Percentiles rank a stretch among this genome's conserved stretches.
These are phyloP conservation scores for Drosophila nr. medialis DNA, from an alignment of 2,888 invertebrate species.

Conservation along the genomic window DNA sequence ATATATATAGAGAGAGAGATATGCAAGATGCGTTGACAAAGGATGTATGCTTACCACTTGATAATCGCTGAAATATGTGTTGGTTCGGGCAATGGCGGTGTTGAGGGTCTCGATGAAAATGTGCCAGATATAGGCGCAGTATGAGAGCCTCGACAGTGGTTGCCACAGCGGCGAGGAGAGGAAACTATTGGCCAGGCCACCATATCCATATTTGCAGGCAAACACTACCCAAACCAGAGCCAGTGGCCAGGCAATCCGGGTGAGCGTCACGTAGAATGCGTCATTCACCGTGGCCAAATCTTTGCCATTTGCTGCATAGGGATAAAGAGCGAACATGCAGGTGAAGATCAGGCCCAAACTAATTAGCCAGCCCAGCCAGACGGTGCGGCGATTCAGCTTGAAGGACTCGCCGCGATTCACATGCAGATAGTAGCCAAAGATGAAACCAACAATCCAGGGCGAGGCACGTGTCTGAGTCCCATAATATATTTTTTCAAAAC, in stretches of 20 bases:
- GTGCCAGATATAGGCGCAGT: constrained; percentile 78
- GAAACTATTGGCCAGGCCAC: constrained; percentile 74
- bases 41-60: constrained; percentile 49
- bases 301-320: constrained; percentile 41
- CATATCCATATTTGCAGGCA: constrained; percentile 79
- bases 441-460: constrained; percentile 75
- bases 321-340: constrained; percentile 65
- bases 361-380: constrained; percentile 74
- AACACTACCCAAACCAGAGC: constrained; percentile 81
- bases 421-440: constrained; percentile 77
- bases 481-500: constrained; percentile 54
- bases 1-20: neutral
- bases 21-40: neutral
- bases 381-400: constrained; percentile 24
- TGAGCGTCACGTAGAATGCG: constrained; percentile 75
- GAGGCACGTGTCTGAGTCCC: constrained; percentile 71
- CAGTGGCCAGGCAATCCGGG: constrained; percentile 78
- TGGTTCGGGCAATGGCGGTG: constrained; percentile 45
- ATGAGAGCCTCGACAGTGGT: constrained; percentile 77
- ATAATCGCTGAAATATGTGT: constrained; percentile 70
- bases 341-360: constrained; percentile 56
- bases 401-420: constrained; percentile 43
- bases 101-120: constrained; percentile 61
- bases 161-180: constrained; percentile 80
- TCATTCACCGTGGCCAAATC: constrained; percentile 49